Conservation (phyloP, 2,888 invertebrate species). For the Dilophus febrilis region DNA sequence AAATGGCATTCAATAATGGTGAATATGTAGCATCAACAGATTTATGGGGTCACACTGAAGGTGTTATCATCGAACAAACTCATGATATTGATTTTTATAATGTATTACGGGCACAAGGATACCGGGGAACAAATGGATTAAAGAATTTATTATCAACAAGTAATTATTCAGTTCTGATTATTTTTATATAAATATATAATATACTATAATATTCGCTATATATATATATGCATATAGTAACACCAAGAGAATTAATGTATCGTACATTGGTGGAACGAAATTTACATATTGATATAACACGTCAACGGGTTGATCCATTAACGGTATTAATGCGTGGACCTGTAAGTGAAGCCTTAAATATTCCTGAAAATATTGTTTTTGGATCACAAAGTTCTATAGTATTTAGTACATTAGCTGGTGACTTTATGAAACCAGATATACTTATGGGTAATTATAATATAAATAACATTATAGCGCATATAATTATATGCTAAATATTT, state of each 20-base stretch:
- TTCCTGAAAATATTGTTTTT: conserved; percentile 48
- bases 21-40: neutral
- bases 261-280: too few relatives aligned
- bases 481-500: neutral
- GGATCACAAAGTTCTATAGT: conserved; percentile 41
- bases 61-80: neutral
- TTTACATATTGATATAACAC: conserved; percentile 8
- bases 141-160: too few relatives aligned
- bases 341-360: conserved; percentile 46
- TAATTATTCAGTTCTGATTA: too few relatives aligned
- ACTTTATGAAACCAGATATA: conserved; percentile 70
- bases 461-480: too few relatives aligned
- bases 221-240: too few relatives aligned
- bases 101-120: too few relatives aligned
- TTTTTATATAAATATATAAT: too few relatives aligned
- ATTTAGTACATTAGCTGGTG: conserved; percentile 39
- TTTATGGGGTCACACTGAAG: neutral
- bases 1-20: neutral
- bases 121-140: too few relatives aligned
- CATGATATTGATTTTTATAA: conserved; percentile 1
- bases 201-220: too few relatives aligned
- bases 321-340: conserved; percentile 49
- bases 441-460: conserved; percentile 37
- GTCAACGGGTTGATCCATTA: conserved; percentile 21
- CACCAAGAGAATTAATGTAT: too few relatives aligned